Conservation (phyloP, 2,113 vertebrate genomes). For the Tamias sibiricus region DNA sequence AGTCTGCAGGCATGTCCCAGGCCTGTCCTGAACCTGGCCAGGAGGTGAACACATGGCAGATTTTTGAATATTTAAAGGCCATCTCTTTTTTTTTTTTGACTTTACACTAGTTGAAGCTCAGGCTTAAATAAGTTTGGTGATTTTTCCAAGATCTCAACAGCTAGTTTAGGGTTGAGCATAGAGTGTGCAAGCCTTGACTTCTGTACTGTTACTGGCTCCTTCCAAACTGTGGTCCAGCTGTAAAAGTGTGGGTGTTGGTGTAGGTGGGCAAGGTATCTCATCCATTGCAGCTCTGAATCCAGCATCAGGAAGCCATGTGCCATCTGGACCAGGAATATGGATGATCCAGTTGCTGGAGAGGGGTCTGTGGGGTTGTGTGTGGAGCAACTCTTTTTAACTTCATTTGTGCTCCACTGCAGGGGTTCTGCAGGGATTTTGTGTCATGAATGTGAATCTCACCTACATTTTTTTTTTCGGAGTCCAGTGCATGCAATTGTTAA, state of each 20-base stretch:
- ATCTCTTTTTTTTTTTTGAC: neutral
- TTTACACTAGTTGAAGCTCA: neutral
- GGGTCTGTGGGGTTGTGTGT: neutral
- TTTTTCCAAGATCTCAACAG: neutral
- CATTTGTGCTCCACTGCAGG: neutral
- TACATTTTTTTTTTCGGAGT: neutral
- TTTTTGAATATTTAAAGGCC: neutral
- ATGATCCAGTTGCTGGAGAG: neutral
- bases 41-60: neutral
- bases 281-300: neutral
- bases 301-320: neutral
- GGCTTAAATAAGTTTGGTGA: neutral
- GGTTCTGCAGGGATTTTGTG: conserved; percentile 28
- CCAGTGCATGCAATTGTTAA: neutral
- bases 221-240: neutral
- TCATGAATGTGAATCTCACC: neutral
- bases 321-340: no score
- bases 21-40: neutral
- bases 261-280: neutral
- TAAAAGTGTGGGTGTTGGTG: neutral
- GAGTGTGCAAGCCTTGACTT: neutral
- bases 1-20: neutral
- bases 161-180: neutral
- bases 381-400: neutral
- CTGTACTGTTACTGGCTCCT: neutral